Conservation (phyloP, 2,113 vertebrate species). For the Antennarius striatus region DNA sequence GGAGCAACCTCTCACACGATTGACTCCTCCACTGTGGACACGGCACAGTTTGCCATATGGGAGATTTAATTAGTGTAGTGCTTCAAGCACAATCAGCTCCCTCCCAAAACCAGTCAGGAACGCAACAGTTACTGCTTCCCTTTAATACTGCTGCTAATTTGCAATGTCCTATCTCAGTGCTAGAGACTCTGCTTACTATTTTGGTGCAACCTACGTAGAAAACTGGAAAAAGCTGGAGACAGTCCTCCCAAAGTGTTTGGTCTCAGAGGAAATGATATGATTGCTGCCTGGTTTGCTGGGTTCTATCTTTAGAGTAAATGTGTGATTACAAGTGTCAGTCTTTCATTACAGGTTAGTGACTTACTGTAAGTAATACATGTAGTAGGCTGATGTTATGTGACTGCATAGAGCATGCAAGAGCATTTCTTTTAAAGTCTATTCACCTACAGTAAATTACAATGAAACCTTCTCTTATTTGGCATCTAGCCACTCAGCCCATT, state of each 20-base stretch:
- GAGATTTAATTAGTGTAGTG: slow-evolving; percentile 72
- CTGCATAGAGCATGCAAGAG: slow-evolving; percentile 11
- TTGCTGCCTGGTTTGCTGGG: slow-evolving; percentile 47
- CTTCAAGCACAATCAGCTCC: slow-evolving; percentile 58
- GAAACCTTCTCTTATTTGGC: neutral
- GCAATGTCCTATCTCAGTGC: slow-evolving; percentile 37
- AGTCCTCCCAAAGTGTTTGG: slow-evolving; percentile 37
- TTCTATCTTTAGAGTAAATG: slow-evolving; percentile 65
- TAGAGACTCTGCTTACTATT: slow-evolving; percentile 58
- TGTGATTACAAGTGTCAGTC: slow-evolving; percentile 70
- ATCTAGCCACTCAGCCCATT: no score
- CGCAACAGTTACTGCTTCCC: slow-evolving; percentile 37
- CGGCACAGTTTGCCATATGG: slow-evolving; percentile 74
- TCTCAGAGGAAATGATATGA: slow-evolving; percentile 59
- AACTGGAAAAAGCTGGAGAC: slow-evolving; percentile 11
- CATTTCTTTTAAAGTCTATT: neutral
- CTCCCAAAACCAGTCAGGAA: slow-evolving; percentile 44
- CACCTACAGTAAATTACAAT: neutral
- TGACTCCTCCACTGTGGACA: slow-evolving; percentile 62
- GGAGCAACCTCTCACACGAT: slow-evolving; percentile 58
- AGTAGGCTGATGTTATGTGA: slow-evolving; percentile 15
- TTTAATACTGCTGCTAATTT: slow-evolving; percentile 63
- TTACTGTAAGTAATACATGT: slow-evolving; percentile 46
- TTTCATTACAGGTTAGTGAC: slow-evolving; percentile 67
- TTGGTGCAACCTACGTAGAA: slow-evolving; percentile 36